Evolutionary conservation across 2,797 vertebrate species (phyloP).

Genomic region (Echiichthys vipera): DNA sequence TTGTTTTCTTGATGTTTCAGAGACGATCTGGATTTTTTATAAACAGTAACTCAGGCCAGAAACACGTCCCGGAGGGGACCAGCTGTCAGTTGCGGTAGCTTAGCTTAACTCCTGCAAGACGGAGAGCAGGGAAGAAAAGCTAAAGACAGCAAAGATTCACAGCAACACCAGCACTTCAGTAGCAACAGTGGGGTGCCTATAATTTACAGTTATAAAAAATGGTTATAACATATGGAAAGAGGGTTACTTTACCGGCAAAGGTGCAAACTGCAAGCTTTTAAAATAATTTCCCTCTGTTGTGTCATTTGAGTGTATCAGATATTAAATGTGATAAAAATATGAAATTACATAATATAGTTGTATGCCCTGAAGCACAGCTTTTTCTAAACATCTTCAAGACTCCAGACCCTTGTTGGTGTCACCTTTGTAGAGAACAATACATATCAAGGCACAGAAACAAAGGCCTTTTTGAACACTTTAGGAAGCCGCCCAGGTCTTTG

Average conservation of each 20-base stretch:
- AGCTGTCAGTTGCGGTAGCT: constrained; percentile 53
- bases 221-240: background rate
- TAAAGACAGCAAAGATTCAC: constrained; percentile 16
- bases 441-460: constrained; percentile 51
- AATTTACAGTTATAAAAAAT: background rate
- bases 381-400: constrained; percentile 3
- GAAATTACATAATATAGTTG: background rate
- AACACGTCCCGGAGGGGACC: constrained; percentile 48
- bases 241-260: background rate
- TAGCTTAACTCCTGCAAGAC: constrained; percentile 20
- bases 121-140: constrained; percentile 19
- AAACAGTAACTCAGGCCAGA: constrained; percentile 53
- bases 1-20: constrained; percentile 39
- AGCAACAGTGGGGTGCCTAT: constrained; percentile 18
- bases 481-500: constrained; percentile 25
- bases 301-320: background rate
- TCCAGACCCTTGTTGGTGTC: constrained; percentile 11
- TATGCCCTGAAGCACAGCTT: constrained; percentile 4
- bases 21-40: constrained; percentile 60
- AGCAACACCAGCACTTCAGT: constrained; percentile 8
- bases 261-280: too few relatives aligned
- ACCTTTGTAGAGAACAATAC: constrained; percentile 30
- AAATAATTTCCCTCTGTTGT: background rate
- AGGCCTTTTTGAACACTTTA: constrained; percentile 38
- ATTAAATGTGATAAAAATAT: background rate